A percentile compares a stretch with the other conserved stretches of the same genome.
Conservation (phyloP, 1,140 invertebrate genomes). For the Daktulosphaira vitifoliae region DNA sequence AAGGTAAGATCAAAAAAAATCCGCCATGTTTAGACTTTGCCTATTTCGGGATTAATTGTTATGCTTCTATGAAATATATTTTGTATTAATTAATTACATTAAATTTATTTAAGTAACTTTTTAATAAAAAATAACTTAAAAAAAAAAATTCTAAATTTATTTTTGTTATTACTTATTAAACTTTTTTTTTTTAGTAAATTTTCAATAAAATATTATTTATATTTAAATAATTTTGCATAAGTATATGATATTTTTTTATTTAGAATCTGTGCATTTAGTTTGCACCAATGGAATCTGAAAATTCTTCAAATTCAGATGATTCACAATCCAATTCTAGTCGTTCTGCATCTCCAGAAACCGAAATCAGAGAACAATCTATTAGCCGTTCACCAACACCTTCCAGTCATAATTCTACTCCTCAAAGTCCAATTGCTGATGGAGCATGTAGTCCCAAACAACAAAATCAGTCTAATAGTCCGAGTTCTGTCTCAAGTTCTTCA, state of each 20-base stretch:
- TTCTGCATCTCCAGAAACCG: constrained; percentile 16
- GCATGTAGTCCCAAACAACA: constrained; percentile 16
- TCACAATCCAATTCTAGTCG: constrained; percentile 12
- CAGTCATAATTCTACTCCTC: not conserved
- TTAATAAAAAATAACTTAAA: too few relatives aligned
- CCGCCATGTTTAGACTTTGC: constrained; percentile 21
- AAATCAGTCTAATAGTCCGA: not conserved
- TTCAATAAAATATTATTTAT: not conserved
- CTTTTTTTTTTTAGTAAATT: not conserved
- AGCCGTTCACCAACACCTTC: constrained; percentile 17
- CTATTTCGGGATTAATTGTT: constrained; percentile 2
- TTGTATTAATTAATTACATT: too few relatives aligned
- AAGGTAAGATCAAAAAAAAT: constrained; percentile 30
- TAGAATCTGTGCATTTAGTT: constrained; percentile 2
- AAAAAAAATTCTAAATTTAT: too few relatives aligned
- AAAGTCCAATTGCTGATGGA: not conserved
- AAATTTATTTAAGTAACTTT: not conserved
- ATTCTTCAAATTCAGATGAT: constrained; percentile 24
- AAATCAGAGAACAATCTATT: not conserved
- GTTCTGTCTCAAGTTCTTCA: constrained; percentile 1
- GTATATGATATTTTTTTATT: not conserved
- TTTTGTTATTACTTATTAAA: not conserved
- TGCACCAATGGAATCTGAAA: constrained; percentile 23
- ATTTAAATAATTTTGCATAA: not conserved
- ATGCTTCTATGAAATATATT: not conserved